A percentile compares a stretch with the other conserved stretches of the same genome.
Conservation (phyloP, 2,888 invertebrate genomes). For the Apocheima hispidaria region DNA sequence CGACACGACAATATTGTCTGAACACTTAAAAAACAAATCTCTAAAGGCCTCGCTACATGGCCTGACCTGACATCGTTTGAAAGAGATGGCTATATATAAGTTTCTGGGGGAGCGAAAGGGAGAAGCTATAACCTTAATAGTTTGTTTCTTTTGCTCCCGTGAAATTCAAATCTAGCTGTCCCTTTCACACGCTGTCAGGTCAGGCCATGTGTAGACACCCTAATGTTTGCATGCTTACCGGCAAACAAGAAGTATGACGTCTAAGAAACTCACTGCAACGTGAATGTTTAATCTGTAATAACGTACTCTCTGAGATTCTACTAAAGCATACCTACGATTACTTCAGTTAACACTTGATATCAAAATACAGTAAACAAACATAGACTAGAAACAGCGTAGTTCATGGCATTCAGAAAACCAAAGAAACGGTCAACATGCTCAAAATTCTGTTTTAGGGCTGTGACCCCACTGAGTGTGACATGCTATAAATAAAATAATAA, state of each 20-base stretch:
- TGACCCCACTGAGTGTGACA: constrained; percentile 64
- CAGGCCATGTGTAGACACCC: too few species aligned
- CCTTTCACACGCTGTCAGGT: too few species aligned
- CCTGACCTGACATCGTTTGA: too few species aligned
- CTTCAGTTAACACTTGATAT: background rate
- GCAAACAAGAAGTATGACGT: constrained; percentile 70
- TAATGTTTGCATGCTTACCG: constrained; percentile 78
- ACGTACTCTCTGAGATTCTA: constrained; percentile 40
- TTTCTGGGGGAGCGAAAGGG: too few species aligned
- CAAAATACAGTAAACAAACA: constrained; percentile 6
- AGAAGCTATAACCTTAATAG: too few species aligned
- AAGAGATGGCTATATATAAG: too few species aligned
- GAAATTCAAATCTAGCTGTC: too few species aligned
- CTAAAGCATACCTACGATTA: constrained; percentile 11
- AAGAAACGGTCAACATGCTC: constrained; percentile 29
- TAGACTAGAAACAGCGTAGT: constrained; percentile 6
- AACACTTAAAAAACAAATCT: constrained; percentile 44
- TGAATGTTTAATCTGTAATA: constrained; percentile 80
- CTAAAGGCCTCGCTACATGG: too few species aligned
- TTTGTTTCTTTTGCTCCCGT: too few species aligned
- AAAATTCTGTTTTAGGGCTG: constrained; percentile 51
- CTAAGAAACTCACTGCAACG: constrained; percentile 80
- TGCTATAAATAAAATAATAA: constrained; percentile 49
- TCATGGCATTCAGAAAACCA: constrained; percentile 19
- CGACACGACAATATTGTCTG: constrained; percentile 36